Evolutionary conservation across 2,113 vertebrate genomes (phyloP), one percentile per base, ranked within the genome.

Genomic region (Elanoides forficatus): DNA sequence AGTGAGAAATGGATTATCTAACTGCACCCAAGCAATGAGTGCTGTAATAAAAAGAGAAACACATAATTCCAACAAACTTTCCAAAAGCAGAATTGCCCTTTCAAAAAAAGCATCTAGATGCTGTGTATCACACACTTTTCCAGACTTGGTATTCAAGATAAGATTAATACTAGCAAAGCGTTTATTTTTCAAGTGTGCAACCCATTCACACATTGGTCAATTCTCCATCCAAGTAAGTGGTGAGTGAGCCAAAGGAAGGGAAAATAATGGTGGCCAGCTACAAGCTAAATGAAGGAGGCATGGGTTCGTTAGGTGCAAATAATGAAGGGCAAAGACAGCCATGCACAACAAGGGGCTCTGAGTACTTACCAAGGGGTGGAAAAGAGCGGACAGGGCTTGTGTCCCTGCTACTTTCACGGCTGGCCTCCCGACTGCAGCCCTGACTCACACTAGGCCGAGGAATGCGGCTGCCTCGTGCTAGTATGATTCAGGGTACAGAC

Each of bases 401-500:
- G 98, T 99, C 99, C 98, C 99, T 98, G 99, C 99, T 99, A 97
- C 99, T 99, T 97, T 99, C 99, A 71, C 99, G 99, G 98, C 99
- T 99, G 98, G 99, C 99, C 97, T 99, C 99, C 96, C 99, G 98
- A 98, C 99, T 99, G 98, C 99, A 99, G 86, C 99, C 99, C 98
- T 99, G 99, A 98, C 99, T 99, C 99, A 99, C 99, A 98, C 99
- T 99, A 97, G 99, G 99, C 75, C 99, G 99, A 94, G 99, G 99
- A 97, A 99, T 99, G 95, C 99, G 99, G 97, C 99, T 99, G 98
- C 99, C 99, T 97, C 98, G 98, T 30, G 98, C 99, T 99, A 98
- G 97, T 87, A 97, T 93, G 96, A 96, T 98, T 98, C 97, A 97
- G 93, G 96, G 95, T 81, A 92, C 96, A 97, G 93, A 59, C 91